Base-by-base conservation (phyloP, 2,113 vertebrate species). In the Oxyura jamaicensis region DNA sequence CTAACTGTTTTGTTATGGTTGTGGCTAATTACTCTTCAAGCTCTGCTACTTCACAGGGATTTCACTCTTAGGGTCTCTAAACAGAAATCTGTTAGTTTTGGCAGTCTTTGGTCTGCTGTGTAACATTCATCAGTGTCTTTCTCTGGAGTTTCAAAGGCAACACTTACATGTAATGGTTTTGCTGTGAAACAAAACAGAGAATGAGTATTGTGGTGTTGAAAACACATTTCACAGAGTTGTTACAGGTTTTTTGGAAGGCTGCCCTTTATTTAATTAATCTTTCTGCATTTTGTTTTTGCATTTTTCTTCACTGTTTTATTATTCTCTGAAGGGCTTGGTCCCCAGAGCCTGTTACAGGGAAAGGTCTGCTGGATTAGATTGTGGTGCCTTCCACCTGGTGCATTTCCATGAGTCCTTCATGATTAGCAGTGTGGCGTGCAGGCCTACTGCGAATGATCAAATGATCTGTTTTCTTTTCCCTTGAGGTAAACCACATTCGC, bases 101-200 rank as follows among this genome's bases (percentile, higher is more conserved):
- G 95, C 95, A 96, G 59, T 26, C 77, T 79, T n/a, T 82, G 83
- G 63, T 89, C 88, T 69, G 83, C 92, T 58, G 82, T 91, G 77
- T 89, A 96, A 90, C 76, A 90, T 97, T 95, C 93, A 96, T 96
- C 96, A 97, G 91, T 71, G 91, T 94, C 95, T 96, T 90, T 93
- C 90, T 88, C 76, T 94, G 92, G 82, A 31, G n/a, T 97, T 97
- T 97, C 96, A 97, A 97, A 97, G 96, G 94, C 94, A 95, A 76
- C 95, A 94, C 96, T 97, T 97, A 95, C 18, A 76, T 69, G 87
- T 95, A 97, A 97, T 97, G 95, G 81, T 96, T 97, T 96, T 96
- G 82, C 96, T 96, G 84, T 96, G 95, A 97, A 96, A 95, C 94
- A 95, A 97, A 97, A 97, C 95, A 96, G 95, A 97, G 96, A 89